phyloP scores from a whole-genome alignment of 2,113 vertebrate genomes.

The Aptenodytes forsteri region DNA sequence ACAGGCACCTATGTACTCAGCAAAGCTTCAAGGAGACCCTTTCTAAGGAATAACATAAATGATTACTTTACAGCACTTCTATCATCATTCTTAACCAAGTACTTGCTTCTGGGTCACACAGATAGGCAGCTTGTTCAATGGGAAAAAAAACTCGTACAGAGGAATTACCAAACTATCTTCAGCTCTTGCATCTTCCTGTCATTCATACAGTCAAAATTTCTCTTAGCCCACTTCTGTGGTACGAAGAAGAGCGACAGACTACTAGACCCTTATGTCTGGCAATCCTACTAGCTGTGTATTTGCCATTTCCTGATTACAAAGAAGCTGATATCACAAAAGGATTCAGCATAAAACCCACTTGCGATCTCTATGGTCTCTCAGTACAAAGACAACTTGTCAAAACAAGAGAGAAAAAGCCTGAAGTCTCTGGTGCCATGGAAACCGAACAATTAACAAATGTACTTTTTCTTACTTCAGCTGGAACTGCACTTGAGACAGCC shows the following conservation, averaged over 20 bases:
- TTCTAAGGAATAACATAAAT: not conserved
- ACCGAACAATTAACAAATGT: not conserved
- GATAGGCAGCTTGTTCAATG: not conserved
- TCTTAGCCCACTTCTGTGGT: not conserved
- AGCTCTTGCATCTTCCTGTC: not conserved
- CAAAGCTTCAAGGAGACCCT: not conserved
- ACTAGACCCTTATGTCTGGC: not conserved
- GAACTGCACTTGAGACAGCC: not conserved
- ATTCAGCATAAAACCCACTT: conserved; percentile 16
- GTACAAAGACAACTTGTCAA: not conserved
- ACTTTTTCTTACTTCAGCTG: not conserved
- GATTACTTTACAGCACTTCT: not conserved
- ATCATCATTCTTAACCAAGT: not conserved
- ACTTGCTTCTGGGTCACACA: not conserved
- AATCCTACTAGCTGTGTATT: not conserved
- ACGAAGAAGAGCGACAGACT: not conserved
- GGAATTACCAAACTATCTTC: not conserved
- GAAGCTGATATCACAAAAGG: not conserved
- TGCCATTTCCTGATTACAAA: not conserved
- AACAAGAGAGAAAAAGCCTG: not conserved
- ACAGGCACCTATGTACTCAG: not conserved
- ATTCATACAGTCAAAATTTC: not conserved
- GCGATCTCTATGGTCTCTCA: not conserved
- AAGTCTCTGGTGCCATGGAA: conserved; percentile 44
- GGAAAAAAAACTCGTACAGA: not conserved